phyloP scores from a whole-genome alignment of 1,140 invertebrate species.

The Dryas iulia region DNA sequence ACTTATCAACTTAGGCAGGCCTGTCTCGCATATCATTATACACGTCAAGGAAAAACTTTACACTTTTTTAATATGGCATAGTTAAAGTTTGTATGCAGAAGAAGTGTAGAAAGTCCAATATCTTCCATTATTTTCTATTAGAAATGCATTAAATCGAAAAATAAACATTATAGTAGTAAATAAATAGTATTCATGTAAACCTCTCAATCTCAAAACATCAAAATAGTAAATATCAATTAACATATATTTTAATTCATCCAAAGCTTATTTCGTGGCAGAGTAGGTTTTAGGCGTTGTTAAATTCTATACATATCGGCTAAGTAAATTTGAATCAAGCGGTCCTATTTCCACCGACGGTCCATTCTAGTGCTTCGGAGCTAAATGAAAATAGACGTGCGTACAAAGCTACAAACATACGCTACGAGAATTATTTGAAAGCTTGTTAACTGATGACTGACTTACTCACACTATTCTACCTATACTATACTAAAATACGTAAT shows the following conservation, averaged over 20 bases:
- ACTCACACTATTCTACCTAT: no score
- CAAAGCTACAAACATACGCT: background rate
- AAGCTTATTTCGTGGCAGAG: background rate
- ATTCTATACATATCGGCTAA: background rate
- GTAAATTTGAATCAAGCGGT: background rate
- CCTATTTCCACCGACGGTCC: background rate
- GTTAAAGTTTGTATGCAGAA: no score
- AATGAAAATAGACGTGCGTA: background rate
- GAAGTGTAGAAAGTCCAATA: no score
- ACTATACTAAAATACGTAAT: no score
- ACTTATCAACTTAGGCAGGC: no score
- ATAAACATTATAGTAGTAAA: no score
- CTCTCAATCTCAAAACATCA: background rate
- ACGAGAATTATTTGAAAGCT: background rate
- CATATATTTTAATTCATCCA: background rate
- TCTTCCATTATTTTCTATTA: no score
- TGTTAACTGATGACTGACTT: background rate
- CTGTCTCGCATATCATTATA: no score
- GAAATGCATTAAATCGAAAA: no score
- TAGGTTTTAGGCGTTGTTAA: background rate
- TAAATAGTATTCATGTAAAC: no score
- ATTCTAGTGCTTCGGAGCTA: background rate
- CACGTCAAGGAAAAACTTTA: no score
- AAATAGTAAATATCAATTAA: background rate
- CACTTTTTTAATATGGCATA: no score